phyloP scores from a whole-genome alignment of 2,888 invertebrate species.

The Smittia aterrima region DNA sequence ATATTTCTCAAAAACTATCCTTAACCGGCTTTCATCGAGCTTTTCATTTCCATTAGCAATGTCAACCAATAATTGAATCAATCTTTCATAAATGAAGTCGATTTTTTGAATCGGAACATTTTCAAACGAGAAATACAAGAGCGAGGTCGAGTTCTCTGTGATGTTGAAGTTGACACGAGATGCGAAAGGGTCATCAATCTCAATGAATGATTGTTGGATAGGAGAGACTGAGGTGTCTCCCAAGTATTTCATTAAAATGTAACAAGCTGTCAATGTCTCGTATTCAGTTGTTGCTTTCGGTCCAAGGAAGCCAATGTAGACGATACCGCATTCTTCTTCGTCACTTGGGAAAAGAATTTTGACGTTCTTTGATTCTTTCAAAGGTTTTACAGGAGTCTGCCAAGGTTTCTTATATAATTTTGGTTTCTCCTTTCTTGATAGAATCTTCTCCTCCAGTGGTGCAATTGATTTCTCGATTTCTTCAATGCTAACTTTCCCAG shows the following conservation, averaged over 20 bases:
- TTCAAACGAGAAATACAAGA: conserved; percentile 69
- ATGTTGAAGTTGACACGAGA: conserved; percentile 69
- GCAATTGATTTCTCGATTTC: conserved; percentile 72
- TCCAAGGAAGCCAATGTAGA: conserved; percentile 76
- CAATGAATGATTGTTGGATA: conserved; percentile 77
- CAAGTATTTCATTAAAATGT: conserved; percentile 74
- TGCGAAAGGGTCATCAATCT: conserved; percentile 75
- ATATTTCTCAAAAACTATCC: conserved; percentile 68
- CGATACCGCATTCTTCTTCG: conserved; percentile 77
- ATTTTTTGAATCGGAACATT: conserved; percentile 72
- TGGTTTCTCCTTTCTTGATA: conserved; percentile 52
- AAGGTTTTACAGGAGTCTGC: conserved; percentile 68
- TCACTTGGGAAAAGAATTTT: conserved; percentile 74
- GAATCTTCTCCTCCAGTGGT: conserved; percentile 73
- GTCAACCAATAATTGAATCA: conserved; percentile 56
- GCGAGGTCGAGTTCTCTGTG: conserved; percentile 69
- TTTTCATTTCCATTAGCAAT: conserved; percentile 55
- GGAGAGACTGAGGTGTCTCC: conserved; percentile 86
- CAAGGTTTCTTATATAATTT: conserved; percentile 60
- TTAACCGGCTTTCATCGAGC: conserved; percentile 75
- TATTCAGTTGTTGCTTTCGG: conserved; percentile 61
- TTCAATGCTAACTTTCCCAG: conserved; percentile 73
- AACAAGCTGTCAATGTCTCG: conserved; percentile 63
- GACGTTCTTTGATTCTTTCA: conserved; percentile 59
- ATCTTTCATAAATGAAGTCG: conserved; percentile 59